A percentile compares a stretch with the other conserved stretches of the same genome.
Evolutionary conservation across 2,113 vertebrate species (phyloP).

Genomic region (Onychorhynchus coronatus): DNA sequence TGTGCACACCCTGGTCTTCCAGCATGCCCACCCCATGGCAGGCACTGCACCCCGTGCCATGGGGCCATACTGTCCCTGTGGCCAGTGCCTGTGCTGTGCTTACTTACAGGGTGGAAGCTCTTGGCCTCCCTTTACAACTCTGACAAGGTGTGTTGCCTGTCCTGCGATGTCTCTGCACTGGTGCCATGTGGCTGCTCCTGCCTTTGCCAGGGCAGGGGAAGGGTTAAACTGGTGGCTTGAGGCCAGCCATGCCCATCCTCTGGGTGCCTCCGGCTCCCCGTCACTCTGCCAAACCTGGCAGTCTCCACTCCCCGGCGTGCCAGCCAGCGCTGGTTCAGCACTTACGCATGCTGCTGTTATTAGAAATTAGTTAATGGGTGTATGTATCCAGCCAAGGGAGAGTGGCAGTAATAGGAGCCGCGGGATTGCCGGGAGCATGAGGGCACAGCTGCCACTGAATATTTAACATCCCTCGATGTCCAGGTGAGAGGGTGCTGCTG

Average conservation of each 20-base stretch:
- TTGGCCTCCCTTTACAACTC: background rate
- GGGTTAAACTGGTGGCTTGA: background rate
- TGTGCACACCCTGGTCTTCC: background rate
- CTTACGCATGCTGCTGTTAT: constrained; percentile 57
- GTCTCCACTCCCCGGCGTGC: background rate
- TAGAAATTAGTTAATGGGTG: constrained; percentile 58
- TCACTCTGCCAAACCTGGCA: constrained; percentile 35
- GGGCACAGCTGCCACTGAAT: constrained; percentile 1
- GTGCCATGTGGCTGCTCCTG: background rate
- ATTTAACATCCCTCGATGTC: constrained; percentile 8
- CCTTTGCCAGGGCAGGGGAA: background rate
- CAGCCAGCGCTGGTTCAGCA: constrained; percentile 48
- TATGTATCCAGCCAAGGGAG: background rate
- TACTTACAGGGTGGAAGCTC: background rate
- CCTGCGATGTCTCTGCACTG: accelerated
- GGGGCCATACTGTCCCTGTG: accelerated
- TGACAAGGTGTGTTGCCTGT: accelerated
- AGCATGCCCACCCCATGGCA: accelerated
- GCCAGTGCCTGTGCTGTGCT: background rate
- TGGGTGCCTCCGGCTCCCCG: background rate
- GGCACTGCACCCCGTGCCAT: accelerated
- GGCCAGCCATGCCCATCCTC: background rate
- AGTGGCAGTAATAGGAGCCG: constrained; percentile 28
- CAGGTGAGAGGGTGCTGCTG: background rate
- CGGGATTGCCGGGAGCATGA: background rate